These are phyloP conservation scores for Anhinga rufa DNA, from an alignment of 2,113 vertebrate genomes.

Conservation along the genomic window DNA sequence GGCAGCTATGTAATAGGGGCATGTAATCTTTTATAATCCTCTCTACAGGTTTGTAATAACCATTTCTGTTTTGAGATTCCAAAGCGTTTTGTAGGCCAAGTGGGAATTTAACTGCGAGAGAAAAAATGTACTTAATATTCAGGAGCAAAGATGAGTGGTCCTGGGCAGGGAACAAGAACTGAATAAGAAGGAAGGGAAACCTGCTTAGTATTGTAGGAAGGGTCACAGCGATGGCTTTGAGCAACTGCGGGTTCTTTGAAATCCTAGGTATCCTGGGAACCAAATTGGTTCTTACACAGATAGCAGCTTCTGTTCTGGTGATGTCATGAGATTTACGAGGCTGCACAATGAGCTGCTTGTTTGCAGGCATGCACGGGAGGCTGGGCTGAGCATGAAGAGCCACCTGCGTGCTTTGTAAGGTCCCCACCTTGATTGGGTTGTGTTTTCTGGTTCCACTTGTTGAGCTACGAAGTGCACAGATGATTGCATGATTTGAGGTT, in stretches of 20 bases:
- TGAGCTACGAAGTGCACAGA: rapidly evolving
- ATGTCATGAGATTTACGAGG: conserved; percentile 26
- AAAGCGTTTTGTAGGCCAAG: conserved; percentile 25
- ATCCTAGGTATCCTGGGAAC: conserved; percentile 56
- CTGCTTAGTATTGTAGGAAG: conserved; percentile 7
- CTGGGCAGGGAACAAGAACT: not conserved
- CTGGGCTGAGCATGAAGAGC: not conserved
- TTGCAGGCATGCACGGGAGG: not conserved
- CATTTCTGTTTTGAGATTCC: conserved; percentile 40
- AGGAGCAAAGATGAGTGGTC: conserved; percentile 25
- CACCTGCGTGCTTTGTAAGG: not conserved
- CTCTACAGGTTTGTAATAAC: conserved; percentile 56
- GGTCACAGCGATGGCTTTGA: not conserved
- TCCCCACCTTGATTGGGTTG: not conserved
- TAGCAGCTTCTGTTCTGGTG: conserved; percentile 36
- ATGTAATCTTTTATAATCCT: conserved; percentile 61
- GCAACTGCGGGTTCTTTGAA: conserved; percentile 14
- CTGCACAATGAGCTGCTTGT: conserved; percentile 54
- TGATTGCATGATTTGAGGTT: not conserved
- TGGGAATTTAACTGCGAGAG: conserved; percentile 29
- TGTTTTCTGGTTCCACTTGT: not conserved
- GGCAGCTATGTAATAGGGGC: conserved; percentile 43
- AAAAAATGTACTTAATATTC: conserved; percentile 49
- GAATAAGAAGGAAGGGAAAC: conserved; percentile 14
- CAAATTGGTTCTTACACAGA: not conserved